A percentile compares a stretch with the other conserved stretches of the same genome.
phyloP scores from a whole-genome alignment of 2,888 invertebrate species.

The Ariolimax columbianus region DNA sequence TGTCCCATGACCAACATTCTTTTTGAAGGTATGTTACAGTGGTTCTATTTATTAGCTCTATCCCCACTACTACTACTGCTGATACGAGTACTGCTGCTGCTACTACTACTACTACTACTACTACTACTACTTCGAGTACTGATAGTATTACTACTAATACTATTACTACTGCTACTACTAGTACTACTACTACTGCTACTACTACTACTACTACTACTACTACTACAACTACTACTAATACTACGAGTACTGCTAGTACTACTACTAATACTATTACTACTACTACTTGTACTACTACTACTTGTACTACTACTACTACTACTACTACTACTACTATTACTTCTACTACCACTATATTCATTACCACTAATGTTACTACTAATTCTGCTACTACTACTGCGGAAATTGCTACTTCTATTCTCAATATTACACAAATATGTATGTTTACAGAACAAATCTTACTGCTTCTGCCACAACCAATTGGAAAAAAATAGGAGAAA shows the following conservation, averaged over 20 bases:
- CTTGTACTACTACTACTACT: not conserved
- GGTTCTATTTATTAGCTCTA: too few species aligned
- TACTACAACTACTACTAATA: not conserved
- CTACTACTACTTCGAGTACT: not conserved
- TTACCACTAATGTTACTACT: not conserved
- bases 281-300: not conserved
- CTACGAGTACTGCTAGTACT: not conserved
- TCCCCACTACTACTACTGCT: not conserved
- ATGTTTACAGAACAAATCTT: too few species aligned
- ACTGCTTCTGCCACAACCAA: too few species aligned
- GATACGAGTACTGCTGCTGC: not conserved
- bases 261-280: not conserved
- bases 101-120: not conserved
- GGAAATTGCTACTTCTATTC: too few species aligned
- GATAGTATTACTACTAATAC: not conserved
- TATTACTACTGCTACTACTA: not conserved
- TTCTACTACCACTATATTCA: not conserved
- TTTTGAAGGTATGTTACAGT: too few species aligned
- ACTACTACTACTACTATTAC: not conserved
- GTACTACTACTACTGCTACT: not conserved
- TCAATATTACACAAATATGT: too few species aligned
- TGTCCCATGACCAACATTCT: too few species aligned
- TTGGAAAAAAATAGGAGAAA: too few species aligned
- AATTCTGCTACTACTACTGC: not conserved
- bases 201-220: not conserved